Percentiles rank a stretch among this genome's conserved stretches.
Evolutionary conservation across 2,888 invertebrate species (phyloP).

Genomic region (Sipunculus nudus): DNA sequence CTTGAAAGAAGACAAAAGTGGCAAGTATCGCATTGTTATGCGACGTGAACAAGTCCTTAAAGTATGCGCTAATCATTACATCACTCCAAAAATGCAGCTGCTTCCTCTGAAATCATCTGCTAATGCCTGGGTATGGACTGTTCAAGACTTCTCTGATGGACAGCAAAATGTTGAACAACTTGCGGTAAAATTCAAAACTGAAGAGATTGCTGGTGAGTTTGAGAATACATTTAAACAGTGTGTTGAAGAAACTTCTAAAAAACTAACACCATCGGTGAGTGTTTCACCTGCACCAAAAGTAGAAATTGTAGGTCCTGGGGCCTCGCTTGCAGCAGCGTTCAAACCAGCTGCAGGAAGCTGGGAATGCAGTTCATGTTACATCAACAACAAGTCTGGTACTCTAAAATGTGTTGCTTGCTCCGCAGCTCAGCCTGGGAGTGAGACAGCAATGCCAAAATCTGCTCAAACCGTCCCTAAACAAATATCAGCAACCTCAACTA

Average conservation of each 20-base stretch:
- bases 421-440: conserved; percentile 70
- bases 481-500: no score
- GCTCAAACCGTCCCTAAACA: no score
- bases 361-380: conserved; percentile 76
- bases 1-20: conserved; percentile 67
- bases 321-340: no score
- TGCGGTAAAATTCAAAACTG: conserved; percentile 82
- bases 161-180: conserved; percentile 77
- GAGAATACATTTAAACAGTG: no score
- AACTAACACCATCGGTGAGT: no score
- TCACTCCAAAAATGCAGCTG: conserved; percentile 81
- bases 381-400: conserved; percentile 72
- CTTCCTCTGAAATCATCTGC: conserved; percentile 71
- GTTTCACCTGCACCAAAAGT: no score
- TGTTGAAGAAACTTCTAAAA: no score
- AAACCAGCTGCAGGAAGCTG: no score
- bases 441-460: no score
- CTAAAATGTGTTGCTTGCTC: conserved; percentile 74
- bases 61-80: conserved; percentile 90
- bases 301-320: no score
- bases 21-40: conserved; percentile 82
- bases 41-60: conserved; percentile 88
- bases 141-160: conserved; percentile 83
- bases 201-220: conserved; percentile 79
- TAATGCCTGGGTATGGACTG: conserved; percentile 71